These are phyloP conservation scores for Brachylomia viminalis DNA, from an alignment of 2,888 invertebrate genomes.

Conservation along the genomic window DNA sequence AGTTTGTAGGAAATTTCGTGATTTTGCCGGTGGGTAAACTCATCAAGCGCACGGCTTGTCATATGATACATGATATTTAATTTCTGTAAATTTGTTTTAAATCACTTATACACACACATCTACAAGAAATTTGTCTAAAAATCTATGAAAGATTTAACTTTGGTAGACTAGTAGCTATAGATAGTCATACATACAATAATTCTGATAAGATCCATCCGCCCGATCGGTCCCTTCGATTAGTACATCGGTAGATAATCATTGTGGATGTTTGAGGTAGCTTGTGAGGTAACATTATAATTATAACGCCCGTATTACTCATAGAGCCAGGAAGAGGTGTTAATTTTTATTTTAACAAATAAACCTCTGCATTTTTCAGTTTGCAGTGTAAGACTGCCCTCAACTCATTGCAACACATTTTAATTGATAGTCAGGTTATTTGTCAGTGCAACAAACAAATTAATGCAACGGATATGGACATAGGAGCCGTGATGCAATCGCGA, in stretches of 20 bases:
- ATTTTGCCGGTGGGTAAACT: too few species aligned
- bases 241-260: not conserved
- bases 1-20: too few species aligned
- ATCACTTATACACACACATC: too few species aligned
- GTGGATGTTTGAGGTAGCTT: not conserved
- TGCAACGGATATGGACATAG: constrained; percentile 32
- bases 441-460: constrained; percentile 19
- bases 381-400: not conserved
- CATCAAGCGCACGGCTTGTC: too few species aligned
- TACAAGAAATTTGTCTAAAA: too few species aligned
- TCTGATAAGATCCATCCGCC: too few species aligned
- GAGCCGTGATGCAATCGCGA: constrained; percentile 42
- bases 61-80: too few species aligned
- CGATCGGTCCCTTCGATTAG: too few species aligned
- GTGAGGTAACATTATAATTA: not conserved
- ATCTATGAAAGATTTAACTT: too few species aligned
- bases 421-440: constrained; percentile 6
- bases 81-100: too few species aligned
- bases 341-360: not conserved
- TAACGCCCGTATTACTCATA: not conserved
- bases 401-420: not conserved
- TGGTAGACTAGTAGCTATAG: too few species aligned
- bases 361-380: not conserved
- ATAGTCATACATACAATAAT: too few species aligned
- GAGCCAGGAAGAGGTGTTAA: not conserved